Evolutionary conservation across 2,113 vertebrate genomes (phyloP), one percentile per base, ranked within the genome.

Genomic region (Chaetops frenatus): DNA sequence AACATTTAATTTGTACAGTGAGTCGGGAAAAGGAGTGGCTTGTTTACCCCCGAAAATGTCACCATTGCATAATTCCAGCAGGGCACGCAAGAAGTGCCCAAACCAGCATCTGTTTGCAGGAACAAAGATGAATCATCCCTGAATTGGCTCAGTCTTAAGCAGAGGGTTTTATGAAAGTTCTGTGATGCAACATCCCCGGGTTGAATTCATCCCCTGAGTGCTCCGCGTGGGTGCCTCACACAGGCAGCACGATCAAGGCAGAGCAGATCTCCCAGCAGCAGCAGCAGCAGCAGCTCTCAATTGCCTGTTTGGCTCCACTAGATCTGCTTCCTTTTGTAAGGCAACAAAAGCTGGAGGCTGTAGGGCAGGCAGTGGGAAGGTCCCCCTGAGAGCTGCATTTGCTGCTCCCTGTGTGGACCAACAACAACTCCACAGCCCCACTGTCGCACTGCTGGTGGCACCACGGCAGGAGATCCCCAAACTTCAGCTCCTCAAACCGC

Each of bases 81-180:
- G 62, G 86, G 66, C 88, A 92, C 66, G 82, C 53, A 31, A 70
- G 56, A 93, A 90, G 91, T 79, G 79, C 79, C 88, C 88, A 79
- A 93, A 92, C 88, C 86, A 95, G 94, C 86, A 93, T 56, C 74
- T 94, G 79, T 88, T 90, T 92, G 93, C 66, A 86, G 50, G 79
- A 95, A 66, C 65, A 82, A 79, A 76, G 82, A 89, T 96, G 92
- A 96, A 94, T 94, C 92, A 95, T 23, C n/a, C 31, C 56, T 62
- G 69, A 65, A 70, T 5, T 78, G 85, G 84, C 69, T 93, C 60
- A n/a, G 51, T 56, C 79, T 72, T 64, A 67, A 79, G 47, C 56
- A 82, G 79, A 72, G 31, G 27, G 66, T 57, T 92, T 82, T 53
- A 79, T 92, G 48, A 69, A 90, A 92, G 89, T 45, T 81, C 70